These are phyloP conservation scores for Contarinia nasturtii DNA, from an alignment of 1,140 invertebrate genomes.

Conservation along the genomic window DNA sequence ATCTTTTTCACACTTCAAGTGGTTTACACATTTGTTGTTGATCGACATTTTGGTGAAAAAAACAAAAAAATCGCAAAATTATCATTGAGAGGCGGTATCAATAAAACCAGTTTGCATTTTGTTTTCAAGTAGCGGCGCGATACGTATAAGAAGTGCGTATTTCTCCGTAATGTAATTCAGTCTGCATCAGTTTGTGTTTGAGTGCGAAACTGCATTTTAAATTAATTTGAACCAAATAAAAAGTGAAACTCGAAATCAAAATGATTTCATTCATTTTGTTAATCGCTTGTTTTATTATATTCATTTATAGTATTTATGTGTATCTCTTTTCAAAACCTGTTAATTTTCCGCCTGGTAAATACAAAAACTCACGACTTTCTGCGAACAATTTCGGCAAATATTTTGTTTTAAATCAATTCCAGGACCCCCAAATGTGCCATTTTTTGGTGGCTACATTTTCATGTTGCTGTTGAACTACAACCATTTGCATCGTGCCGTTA, in stretches of 20 bases:
- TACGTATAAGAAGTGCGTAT: no score
- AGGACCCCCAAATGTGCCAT: conserved; percentile 15
- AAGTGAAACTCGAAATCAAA: background rate
- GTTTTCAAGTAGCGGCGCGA: no score
- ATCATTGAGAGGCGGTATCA: no score
- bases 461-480: conserved; percentile 16
- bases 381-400: background rate
- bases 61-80: no score
- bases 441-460: conserved; percentile 20
- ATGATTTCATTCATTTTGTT: background rate
- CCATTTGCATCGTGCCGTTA: conserved; percentile 16
- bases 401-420: background rate
- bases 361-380: background rate
- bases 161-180: no score
- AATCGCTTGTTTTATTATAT: background rate
- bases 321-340: conserved; percentile 11
- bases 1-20: no score
- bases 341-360: conserved; percentile 15
- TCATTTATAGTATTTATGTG: conserved; percentile 11
- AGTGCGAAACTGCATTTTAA: no score
- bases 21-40: no score
- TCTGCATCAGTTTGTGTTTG: no score
- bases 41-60: no score
- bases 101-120: no score
- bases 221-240: no score